Evolutionary conservation across 1,140 invertebrate genomes (phyloP), one percentile per base, ranked within the genome.

Genomic region (Pachyrhynchus sulphureomaculatus): DNA sequence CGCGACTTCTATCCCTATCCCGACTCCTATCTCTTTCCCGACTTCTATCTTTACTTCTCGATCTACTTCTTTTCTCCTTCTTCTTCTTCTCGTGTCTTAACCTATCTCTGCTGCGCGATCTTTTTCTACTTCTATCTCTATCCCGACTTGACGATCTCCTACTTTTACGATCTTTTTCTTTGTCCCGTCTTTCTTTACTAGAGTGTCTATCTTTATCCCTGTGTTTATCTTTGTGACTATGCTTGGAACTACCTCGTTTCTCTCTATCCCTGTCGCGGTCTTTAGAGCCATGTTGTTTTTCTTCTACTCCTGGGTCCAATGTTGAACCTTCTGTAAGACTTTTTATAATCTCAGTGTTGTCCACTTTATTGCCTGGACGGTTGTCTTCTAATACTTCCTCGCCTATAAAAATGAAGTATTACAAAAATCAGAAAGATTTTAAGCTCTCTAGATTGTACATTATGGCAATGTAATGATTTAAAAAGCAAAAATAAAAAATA

Each of bases 351-450:
- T 76, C 75, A 0, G 67, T 70, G 34, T 70, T 75, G 36, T 74
- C 71, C 1, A 68, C 59, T 49, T 66, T 62, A 58, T 70, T 69
- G 39, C 60, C 65, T 10, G 56, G 64, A 12, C 68, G 60, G 58
- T 71, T 69, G 32, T 75, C 75, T 68, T 76, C 74, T 17, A 76
- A 68, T 13, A 74, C 69, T 71, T 75, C 71, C 57, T 74, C 72
- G 21, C 72, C 70, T 73, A 47, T 9, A 29, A 29, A 29, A 29
- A 29, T 29, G 5, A 3, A 29, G 12, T 6, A 9, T 29, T 29
- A 6, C 12, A 26, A n/a, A n/a, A n/a, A n/a, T n/a, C n/a, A n/a
- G n/a, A n/a, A n/a, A n/a, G n/a, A n/a, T n/a, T n/a, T n/a, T n/a
- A n/a, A n/a, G n/a, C n/a, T n/a, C n/a, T n/a, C n/a, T n/a, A n/a